Evolutionary conservation across 1,140 invertebrate genomes (phyloP), one percentile per base, ranked within the genome.

Genomic region (Pentalonia nigronervosa): DNA sequence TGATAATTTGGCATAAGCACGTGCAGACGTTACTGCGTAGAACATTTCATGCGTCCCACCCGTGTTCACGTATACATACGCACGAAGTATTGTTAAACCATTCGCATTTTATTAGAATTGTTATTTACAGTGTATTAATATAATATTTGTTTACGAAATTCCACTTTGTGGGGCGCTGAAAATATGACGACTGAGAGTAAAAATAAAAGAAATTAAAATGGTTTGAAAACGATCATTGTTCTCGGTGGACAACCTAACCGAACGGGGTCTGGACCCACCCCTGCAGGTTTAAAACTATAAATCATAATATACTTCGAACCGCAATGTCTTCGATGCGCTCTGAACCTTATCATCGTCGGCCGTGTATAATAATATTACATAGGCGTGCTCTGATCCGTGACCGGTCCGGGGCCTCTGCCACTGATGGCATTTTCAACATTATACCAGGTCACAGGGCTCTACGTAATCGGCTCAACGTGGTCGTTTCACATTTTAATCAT

Each of bases 281-380:
- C 60, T n/a, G 14, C 60, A 76, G n/a, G n/a, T 34, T 76, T 76
- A 76, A n/a, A n/a, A 76, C 60, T 76, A 76, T 34, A 76, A 76
- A 76, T 76, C n/a, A 76, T 76, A 76, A 76, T 76, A 76, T 76
- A 76, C 60, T 76, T 76, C 60, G n/a, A 14, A 76, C 60, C 60
- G 1, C 60, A 76, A 34, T 34, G 87, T n/a, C 48, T 83, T 83
- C 81, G 81, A 83, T 83, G 36, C 21, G 81, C 34, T 41, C 23
- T 41, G 81, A 41, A 76, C 36, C 36, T 83, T 83, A 83, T 83
- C 36, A 83, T 41, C 81, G 36, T 76, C n/a, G 81, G 23, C 36
- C 21, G 36, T 83, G 81, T 83, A 83, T 83, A 83, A 83, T 83
- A 83, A 36, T 83, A 83, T 83, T 83, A 83, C 9, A 41, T 23